Conservation (phyloP, 2,888 invertebrate species). For the Tethea ocularis region DNA sequence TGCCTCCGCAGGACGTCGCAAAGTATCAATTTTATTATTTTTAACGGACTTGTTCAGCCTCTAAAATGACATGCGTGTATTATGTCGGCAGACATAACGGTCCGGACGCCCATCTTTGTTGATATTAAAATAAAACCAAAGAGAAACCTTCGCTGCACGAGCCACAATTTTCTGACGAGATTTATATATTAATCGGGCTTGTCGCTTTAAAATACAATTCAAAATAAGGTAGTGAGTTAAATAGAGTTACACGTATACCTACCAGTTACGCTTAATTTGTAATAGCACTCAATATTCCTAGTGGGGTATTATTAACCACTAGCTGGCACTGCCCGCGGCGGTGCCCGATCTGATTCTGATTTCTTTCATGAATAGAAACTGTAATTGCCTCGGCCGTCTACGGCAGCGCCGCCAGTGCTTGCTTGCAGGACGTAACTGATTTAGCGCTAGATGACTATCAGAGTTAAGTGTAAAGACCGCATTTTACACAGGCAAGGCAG, state of each 20-base stretch:
- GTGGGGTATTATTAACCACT: slow-evolving; percentile 76
- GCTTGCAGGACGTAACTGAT: slow-evolving; percentile 68
- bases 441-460: slow-evolving; percentile 65
- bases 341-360: slow-evolving; percentile 70
- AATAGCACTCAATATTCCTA: slow-evolving; percentile 71
- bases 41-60: slow-evolving; percentile 49
- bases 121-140: slow-evolving; percentile 31
- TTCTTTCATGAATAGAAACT: slow-evolving; percentile 76
- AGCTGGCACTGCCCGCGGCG: slow-evolving; percentile 64
- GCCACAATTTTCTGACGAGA: neutral
- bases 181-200: slow-evolving; percentile 8
- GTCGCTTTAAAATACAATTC: slow-evolving; percentile 40
- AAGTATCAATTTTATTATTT: slow-evolving; percentile 47
- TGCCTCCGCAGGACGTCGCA: slow-evolving; percentile 20
- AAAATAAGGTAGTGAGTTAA: slow-evolving; percentile 68
- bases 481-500: slow-evolving; percentile 42
- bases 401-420: slow-evolving; percentile 43
- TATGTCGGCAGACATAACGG: slow-evolving; percentile 55
- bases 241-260: slow-evolving; percentile 59
- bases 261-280: slow-evolving; percentile 71
- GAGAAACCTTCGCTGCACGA: slow-evolving; percentile 17
- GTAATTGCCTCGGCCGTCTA: slow-evolving; percentile 67
- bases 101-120: slow-evolving; percentile 32
- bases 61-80: slow-evolving; percentile 51
- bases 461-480: slow-evolving; percentile 52